Base-by-base conservation (phyloP, 30 jellyfish, hydroid and myxozoan genomes). In the Cassiopea xamachana region DNA sequence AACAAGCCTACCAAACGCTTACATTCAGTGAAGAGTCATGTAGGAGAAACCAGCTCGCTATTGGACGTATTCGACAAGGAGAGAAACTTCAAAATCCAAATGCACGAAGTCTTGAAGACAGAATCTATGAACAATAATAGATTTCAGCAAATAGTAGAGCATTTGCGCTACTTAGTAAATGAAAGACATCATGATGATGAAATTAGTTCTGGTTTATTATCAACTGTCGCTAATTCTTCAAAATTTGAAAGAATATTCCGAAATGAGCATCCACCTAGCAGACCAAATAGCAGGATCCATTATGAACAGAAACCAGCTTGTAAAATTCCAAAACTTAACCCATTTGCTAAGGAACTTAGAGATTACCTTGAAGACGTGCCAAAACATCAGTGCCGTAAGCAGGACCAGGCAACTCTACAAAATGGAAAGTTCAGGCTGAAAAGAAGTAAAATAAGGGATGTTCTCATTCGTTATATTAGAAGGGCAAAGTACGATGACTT, bases 331-430 rank as follows among this genome's bases (percentile, higher is more conserved):
- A 84, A 84, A n/a, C 78, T 84, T 19, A 58, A 84, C 50, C 92
- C 92, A 12, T 84, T 84, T 13, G 92, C 75, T 59, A 72, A 84
- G 73, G 85, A 49, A 84, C 80, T 61, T 46, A 84, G 72, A 83
- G 51, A 84, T 48, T 58, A 84, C 64, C 48, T 70, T 1, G 3
- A 12, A 16, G 79, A 84, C 43, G 15, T n/a, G 47, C 80, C 16
- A 49, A 12, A 58, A 16, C 86, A 17, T 58, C 48, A 71, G 0
- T 84, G 92, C 71, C 27, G 18, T 0, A 58, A 59, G 44, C 44
- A 71, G 1, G 86, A 60, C 17, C 67, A 84, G 27, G 92, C 79
- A 1, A 39, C n/a, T 39, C 5, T 84, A 1, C 39, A 70, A 3
- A 62, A 84, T 6, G 92, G 92, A 17, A 73, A 48, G 43, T 73